A percentile compares a stretch with the other conserved stretches of the same genome.
These are phyloP conservation scores for Choloepus didactylus DNA, from an alignment of 2,797 vertebrate species.

Conservation along the genomic window DNA sequence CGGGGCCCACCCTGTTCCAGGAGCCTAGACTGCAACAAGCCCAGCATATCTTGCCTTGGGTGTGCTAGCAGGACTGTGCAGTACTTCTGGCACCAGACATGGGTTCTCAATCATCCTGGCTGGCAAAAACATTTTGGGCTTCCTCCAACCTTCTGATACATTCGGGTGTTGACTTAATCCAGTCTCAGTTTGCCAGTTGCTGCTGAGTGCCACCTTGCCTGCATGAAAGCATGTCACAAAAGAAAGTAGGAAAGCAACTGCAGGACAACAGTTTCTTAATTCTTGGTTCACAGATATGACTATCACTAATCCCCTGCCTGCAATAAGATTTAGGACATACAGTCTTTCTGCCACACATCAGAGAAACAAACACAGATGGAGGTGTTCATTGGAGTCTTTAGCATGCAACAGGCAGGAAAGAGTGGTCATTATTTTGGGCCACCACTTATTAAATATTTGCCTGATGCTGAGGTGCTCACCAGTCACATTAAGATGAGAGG, in stretches of 20 bases:
- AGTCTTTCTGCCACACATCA: neutral
- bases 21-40: neutral
- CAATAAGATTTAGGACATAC: neutral
- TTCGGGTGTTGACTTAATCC: neutral
- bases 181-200: neutral
- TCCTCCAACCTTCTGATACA: slow-evolving; percentile 59
- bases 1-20: neutral
- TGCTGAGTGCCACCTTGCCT: neutral
- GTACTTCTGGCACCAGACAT: slow-evolving; percentile 8
- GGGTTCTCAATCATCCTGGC: slow-evolving; percentile 55
- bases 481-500: neutral
- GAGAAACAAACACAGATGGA: neutral
- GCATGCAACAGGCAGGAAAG: neutral
- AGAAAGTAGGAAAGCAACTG: neutral
- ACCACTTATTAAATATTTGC: slow-evolving; percentile 28
- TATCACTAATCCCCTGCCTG: neutral
- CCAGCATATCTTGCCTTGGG: neutral
- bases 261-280: neutral
- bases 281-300: neutral
- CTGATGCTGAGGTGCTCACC: neutral
- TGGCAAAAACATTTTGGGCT: slow-evolving; percentile 2
- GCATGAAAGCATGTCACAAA: slow-evolving; percentile 29
- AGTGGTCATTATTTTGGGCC: neutral
- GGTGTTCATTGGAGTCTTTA: neutral
- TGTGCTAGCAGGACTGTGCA: neutral